Evolutionary conservation across 2,797 vertebrate species (phyloP).

Genomic region (Distichodus sexfasciatus): DNA sequence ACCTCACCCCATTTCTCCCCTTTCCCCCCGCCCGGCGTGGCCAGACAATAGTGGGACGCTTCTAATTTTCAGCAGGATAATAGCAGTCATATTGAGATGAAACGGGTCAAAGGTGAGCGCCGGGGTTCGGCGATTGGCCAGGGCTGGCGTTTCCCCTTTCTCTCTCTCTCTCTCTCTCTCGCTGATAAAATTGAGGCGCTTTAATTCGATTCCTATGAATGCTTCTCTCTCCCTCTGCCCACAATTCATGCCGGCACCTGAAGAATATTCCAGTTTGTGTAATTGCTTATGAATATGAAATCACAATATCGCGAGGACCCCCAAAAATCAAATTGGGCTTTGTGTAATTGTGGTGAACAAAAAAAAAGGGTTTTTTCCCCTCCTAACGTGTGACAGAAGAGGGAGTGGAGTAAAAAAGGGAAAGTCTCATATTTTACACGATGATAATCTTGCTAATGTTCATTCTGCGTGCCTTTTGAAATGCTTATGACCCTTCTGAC

Average conservation of each 20-base stretch:
- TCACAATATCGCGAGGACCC: constrained; percentile 3
- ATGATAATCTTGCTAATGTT: constrained; percentile 19
- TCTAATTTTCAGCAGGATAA: constrained; percentile 84
- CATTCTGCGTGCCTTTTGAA: constrained; percentile 2
- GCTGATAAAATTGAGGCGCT: constrained; percentile 37
- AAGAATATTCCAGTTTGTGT: constrained; percentile 28
- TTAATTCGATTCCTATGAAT: constrained; percentile 47
- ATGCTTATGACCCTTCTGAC: constrained; percentile 43
- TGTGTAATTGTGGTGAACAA: not conserved
- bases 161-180: constrained; percentile 24
- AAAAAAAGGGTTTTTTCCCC: too few relatives aligned
- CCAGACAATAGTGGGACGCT: constrained; percentile 78
- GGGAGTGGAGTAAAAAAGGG: too few relatives aligned
- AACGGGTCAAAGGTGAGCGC: constrained; percentile 80
- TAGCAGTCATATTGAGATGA: constrained; percentile 79
- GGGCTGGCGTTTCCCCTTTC: too few relatives aligned
- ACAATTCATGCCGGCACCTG: constrained; percentile 1
- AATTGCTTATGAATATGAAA: constrained; percentile 45
- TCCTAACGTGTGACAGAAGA: too few relatives aligned
- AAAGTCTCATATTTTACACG: too few relatives aligned
- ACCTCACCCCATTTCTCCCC: too few relatives aligned
- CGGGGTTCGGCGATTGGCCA: constrained; percentile 76
- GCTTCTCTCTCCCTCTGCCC: not conserved
- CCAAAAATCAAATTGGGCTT: constrained; percentile 26
- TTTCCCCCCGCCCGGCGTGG: constrained; percentile 58